Conservation (phyloP, 2,888 invertebrate species). For the Heteromurus nitidus region DNA sequence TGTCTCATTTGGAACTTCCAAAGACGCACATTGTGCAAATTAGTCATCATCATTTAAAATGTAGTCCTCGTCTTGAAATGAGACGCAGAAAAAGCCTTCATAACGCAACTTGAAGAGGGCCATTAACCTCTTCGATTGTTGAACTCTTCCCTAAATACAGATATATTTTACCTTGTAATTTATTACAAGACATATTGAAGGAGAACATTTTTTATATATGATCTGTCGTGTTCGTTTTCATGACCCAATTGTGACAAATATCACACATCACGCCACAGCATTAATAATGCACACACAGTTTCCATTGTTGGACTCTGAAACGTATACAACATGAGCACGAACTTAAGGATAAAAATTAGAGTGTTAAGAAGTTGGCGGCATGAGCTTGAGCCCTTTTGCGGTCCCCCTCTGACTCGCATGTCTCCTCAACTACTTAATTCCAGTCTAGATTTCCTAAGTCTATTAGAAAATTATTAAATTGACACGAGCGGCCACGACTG, state of each 20-base stretch:
- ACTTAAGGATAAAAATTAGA: too few species aligned
- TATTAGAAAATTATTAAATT: slow-evolving; percentile 17
- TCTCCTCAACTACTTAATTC: background rate
- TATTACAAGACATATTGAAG: background rate
- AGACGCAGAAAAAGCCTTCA: background rate
- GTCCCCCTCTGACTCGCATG: background rate
- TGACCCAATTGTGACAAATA: background rate
- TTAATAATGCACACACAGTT: background rate
- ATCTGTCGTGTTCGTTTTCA: background rate
- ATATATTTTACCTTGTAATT: too few species aligned
- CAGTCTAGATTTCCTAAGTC: background rate
- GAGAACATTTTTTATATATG: background rate
- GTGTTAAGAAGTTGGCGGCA: too few species aligned
- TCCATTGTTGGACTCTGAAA: background rate
- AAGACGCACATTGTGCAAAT: background rate
- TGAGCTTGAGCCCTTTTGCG: background rate
- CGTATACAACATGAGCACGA: background rate
- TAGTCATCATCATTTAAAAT: background rate
- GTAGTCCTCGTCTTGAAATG: background rate
- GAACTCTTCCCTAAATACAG: too few species aligned
- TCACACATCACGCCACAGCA: background rate
- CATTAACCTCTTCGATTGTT: slow-evolving; percentile 16
- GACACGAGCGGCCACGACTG: slow-evolving; percentile 32
- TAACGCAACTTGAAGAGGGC: background rate
- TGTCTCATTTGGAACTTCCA: background rate